A percentile compares a stretch with the other conserved stretches of the same genome.
Evolutionary conservation across 2,888 invertebrate species (phyloP).

Genomic region (Ichneumoninae sp.): DNA sequence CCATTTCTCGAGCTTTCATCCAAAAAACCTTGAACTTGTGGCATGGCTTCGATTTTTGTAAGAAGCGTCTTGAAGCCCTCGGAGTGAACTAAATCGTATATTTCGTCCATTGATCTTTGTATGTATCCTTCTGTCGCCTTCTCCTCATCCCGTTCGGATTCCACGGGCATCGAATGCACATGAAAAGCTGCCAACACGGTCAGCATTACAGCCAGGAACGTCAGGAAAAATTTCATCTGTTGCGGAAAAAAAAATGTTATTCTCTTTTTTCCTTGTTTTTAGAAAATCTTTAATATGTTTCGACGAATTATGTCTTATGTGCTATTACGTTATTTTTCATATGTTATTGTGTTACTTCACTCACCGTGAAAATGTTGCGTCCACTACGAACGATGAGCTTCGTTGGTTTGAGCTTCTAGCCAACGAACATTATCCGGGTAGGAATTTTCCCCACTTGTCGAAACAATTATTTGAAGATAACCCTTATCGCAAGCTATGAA

Average conservation of each 20-base stretch:
- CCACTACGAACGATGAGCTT: neutral
- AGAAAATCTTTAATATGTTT: neutral
- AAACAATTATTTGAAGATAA: neutral
- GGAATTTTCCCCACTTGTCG: neutral
- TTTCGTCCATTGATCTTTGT: neutral
- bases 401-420: neutral
- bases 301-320: neutral
- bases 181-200: neutral
- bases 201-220: neutral
- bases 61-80: neutral
- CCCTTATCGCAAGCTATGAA: neutral
- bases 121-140: neutral
- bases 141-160: accelerated
- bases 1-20: too few relatives aligned
- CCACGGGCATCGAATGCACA: neutral
- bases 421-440: neutral
- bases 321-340: neutral
- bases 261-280: neutral
- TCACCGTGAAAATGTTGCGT: neutral
- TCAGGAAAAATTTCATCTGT: neutral
- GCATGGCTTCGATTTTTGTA: too few relatives aligned
- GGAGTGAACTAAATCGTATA: neutral
- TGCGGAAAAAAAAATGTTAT: neutral
- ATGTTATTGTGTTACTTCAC: neutral
- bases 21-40: too few relatives aligned